Conservation (phyloP, 2,113 vertebrate genomes). For the Caloenas nicobarica region DNA sequence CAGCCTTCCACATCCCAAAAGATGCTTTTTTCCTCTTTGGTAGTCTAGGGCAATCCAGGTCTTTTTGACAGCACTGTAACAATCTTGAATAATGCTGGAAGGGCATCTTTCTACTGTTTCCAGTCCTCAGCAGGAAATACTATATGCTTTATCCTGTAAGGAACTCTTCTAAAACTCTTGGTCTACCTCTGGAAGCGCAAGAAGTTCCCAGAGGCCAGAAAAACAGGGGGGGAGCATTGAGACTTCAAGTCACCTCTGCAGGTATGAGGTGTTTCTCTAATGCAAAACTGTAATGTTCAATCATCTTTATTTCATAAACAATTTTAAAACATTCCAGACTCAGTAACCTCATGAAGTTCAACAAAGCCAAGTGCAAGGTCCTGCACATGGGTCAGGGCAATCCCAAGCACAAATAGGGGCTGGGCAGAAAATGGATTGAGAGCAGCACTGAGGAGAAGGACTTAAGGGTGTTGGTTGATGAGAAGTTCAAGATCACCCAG, state of each 20-base stretch:
- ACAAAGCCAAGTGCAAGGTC: no score
- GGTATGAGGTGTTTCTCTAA: neutral
- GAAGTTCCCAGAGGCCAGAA: neutral
- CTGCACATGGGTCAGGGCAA: no score
- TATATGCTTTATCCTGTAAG: neutral
- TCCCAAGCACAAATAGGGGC: no score
- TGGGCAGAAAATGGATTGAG: no score
- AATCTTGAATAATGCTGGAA: neutral
- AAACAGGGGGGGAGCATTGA: neutral
- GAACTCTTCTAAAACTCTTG: neutral
- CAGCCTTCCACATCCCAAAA: neutral
- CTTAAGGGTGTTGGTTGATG: no score
- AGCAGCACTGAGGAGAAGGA: no score
- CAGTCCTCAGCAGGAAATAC: neutral
- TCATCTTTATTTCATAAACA: neutral
- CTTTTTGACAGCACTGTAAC: neutral
- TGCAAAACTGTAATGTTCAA: neutral
- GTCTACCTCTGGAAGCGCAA: neutral
- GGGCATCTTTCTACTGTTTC: neutral
- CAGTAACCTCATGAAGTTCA: neutral
- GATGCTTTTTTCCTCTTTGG: neutral
- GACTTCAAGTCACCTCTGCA: neutral
- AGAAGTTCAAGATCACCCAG: no score
- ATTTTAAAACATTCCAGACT: neutral
- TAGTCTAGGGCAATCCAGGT: neutral